Evolutionary conservation across 2,797 vertebrate genomes (phyloP), one percentile per base, ranked within the genome.

Genomic region (Xenentodon cancila): DNA sequence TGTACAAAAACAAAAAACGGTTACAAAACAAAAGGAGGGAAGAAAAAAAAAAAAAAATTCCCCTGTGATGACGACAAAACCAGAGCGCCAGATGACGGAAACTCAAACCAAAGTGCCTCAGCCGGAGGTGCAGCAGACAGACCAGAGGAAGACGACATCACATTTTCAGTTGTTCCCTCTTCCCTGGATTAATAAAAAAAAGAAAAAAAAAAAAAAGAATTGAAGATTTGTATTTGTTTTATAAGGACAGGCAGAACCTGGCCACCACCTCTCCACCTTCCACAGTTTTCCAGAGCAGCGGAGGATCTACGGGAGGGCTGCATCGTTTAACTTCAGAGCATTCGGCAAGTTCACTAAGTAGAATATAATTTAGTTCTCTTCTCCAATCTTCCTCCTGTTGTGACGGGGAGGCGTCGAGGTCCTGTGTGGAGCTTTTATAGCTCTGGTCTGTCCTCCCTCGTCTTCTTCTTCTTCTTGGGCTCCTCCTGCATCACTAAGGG

Each of bases 381-480:
- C 55, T 79, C 63, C 66, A 51, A 71, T 46, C 73, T 66, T 78
- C 50, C 56, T 82, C 53, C 30, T 71, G 55, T 53, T 67, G 45
- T 43, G 54, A 52, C 30, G 32, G 16, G 18, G 58, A 30, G 42
- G 9, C 42, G 60, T 50, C 32, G 42, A 13, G 27, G 58, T 45
- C 3, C 3, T 27, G 27, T 3, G 27, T 3, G 44, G 75, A 74
- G 70, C 45, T 71, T 93, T 95, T 96, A 99, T 92, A 99, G 94
- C 82, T 94, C 93, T 0, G 8, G 5, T 73, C 81, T 83, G 17
- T 57, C 65, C 0, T 68, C 70, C 59, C 64, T 77, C 79, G 89
- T 91, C 90, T 96, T 96, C 91, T 94, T 94, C 93, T 98, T 96
- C 82, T 96, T 95, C 84, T 96, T 95, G 77, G 95, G 86, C 59